A percentile compares a stretch with the other conserved stretches of the same genome.
phyloP scores from a whole-genome alignment of 2,888 invertebrate species.

The Mechanitis messenoides region DNA sequence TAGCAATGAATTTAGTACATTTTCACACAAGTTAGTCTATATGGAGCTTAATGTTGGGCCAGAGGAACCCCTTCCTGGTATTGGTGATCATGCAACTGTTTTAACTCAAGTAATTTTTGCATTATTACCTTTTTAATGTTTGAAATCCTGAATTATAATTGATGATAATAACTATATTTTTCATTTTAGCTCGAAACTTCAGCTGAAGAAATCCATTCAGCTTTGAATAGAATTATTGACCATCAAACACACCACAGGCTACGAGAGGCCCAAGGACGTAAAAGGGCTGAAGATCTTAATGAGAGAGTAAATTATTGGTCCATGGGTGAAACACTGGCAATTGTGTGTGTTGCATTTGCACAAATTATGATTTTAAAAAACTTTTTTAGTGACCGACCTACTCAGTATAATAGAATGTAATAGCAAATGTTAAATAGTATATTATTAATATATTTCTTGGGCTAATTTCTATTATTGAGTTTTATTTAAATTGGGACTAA shows the following conservation, averaged over 20 bases:
- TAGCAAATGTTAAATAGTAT: conserved; percentile 50
- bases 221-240: conserved; percentile 91
- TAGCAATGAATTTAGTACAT: conserved; percentile 99
- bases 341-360: conserved; percentile 89
- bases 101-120: conserved; percentile 85
- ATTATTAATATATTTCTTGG: conserved; percentile 59
- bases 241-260: conserved; percentile 98
- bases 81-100: conserved; percentile 92
- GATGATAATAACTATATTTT: conserved; percentile 18
- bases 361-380: conserved; percentile 95
- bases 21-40: conserved; percentile 98
- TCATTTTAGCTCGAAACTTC: conserved; percentile 91
- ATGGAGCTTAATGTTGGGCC: conserved; percentile 98
- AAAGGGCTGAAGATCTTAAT: conserved; percentile 97
- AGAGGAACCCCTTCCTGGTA: conserved; percentile 88
- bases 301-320: conserved; percentile 97
- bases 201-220: conserved; percentile 92
- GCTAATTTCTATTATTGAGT: conserved; percentile 29
- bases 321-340: conserved; percentile 88
- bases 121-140: neutral
- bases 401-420: conserved; percentile 67
- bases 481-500: conserved; percentile 12
- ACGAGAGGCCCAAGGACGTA: conserved; percentile 95
- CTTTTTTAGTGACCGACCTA: conserved; percentile 83
- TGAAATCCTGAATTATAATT: neutral